phyloP scores from a whole-genome alignment of 2,888 invertebrate genomes.

The Thymelicus acteon region DNA sequence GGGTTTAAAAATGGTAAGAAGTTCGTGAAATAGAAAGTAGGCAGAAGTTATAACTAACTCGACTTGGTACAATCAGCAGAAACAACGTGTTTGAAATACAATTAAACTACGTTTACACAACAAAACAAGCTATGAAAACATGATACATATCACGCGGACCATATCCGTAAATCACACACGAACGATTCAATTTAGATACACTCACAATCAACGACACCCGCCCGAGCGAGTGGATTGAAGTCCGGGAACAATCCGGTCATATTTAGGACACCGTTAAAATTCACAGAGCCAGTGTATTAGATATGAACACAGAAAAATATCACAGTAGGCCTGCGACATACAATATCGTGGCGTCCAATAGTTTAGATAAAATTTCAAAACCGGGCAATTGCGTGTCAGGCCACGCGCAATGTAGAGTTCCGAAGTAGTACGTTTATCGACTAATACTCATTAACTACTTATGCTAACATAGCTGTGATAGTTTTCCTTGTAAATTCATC shows the following conservation, averaged over 20 bases:
- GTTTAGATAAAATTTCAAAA: no score
- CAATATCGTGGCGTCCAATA: no score
- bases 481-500: no score
- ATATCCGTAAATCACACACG: constrained; percentile 38
- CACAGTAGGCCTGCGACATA: constrained; percentile 2
- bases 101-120: constrained; percentile 26
- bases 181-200: constrained; percentile 37
- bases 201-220: constrained; percentile 40
- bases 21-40: no score
- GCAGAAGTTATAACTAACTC: no score
- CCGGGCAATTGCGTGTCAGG: no score
- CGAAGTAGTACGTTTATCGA: no score
- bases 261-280: constrained; percentile 58
- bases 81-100: constrained; percentile 10
- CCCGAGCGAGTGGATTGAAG: constrained; percentile 48
- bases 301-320: constrained; percentile 46
- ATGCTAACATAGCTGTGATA: no score
- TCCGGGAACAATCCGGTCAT: constrained; percentile 50
- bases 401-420: no score
- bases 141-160: constrained; percentile 25
- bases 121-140: constrained; percentile 27
- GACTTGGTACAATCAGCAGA: not conserved
- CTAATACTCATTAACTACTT: no score
- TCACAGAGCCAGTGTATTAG: constrained; percentile 59
- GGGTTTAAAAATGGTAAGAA: no score